These are phyloP conservation scores for Chymomyza fuscimana DNA, from an alignment of 2,888 invertebrate species.

Conservation along the genomic window DNA sequence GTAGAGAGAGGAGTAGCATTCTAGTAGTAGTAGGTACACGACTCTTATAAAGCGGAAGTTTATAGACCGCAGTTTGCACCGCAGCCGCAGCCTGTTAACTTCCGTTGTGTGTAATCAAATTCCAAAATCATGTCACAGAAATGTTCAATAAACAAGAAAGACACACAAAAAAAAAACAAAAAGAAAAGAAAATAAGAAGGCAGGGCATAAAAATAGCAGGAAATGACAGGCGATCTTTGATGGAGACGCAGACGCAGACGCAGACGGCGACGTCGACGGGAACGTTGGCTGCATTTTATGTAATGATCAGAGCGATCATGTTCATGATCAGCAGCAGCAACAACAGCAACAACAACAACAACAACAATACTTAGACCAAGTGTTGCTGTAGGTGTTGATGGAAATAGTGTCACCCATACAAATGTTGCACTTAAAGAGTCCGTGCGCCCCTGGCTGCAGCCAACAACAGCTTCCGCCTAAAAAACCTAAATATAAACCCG, in stretches of 20 bases:
- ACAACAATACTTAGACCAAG: constrained; percentile 1
- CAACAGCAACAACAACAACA: not conserved
- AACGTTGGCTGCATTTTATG: constrained; percentile 3
- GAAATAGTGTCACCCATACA: constrained; percentile 10
- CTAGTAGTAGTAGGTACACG: not conserved
- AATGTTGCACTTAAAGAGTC: constrained; percentile 4
- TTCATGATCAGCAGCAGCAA: constrained; percentile 5
- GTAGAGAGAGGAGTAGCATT: no score
- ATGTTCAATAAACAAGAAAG: constrained; percentile 9
- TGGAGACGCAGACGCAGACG: not conserved
- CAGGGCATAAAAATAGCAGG: constrained; percentile 43
- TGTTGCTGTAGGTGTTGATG: constrained; percentile 10
- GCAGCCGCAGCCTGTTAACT: constrained; percentile 43
- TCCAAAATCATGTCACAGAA: constrained; percentile 67
- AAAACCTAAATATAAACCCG: not conserved
- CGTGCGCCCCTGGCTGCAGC: not conserved
- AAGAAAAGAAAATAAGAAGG: constrained; percentile 52
- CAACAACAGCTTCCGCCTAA: not conserved
- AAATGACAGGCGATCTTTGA: constrained; percentile 37
- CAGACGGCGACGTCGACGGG: constrained; percentile 16
- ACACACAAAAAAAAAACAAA: constrained; percentile 48
- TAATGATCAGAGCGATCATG: constrained; percentile 2
- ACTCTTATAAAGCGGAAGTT: constrained; percentile 53
- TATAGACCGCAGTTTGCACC: constrained; percentile 45
- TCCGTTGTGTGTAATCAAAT: constrained; percentile 53